phyloP scores from a whole-genome alignment of 2,888 invertebrate genomes.

The Onchidella celtica region DNA sequence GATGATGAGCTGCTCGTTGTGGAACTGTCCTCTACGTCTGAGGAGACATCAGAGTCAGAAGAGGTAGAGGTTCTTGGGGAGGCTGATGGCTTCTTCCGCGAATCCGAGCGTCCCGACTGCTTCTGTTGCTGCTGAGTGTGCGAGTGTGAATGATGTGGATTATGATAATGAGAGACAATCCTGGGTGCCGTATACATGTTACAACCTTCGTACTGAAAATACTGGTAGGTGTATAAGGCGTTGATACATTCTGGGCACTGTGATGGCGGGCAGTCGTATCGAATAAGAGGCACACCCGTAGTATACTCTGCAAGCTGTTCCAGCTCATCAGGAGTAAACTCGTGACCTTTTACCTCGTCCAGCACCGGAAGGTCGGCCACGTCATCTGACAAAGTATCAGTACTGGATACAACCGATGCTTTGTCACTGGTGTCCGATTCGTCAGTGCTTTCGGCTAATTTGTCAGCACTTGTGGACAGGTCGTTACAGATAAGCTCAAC shows the following conservation, averaged over 20 bases:
- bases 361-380: slow-evolving; percentile 53
- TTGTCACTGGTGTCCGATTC: slow-evolving; percentile 67
- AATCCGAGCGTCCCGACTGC: not conserved
- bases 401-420: slow-evolving; percentile 69
- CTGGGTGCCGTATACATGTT: not conserved
- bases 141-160: not conserved
- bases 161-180: not conserved
- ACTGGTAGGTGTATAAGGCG: slow-evolving; percentile 57
- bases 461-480: slow-evolving; percentile 55
- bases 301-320: slow-evolving; percentile 73
- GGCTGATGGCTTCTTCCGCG: slow-evolving; percentile 11
- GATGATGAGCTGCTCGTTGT: slow-evolving; percentile 28
- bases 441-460: slow-evolving; percentile 58
- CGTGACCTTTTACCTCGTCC: slow-evolving; percentile 35
- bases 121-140: slow-evolving; percentile 23
- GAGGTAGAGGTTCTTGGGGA: slow-evolving; percentile 9
- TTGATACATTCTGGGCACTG: slow-evolving; percentile 74
- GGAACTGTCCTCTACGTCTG: slow-evolving; percentile 43
- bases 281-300: slow-evolving; percentile 73
- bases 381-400: slow-evolving; percentile 70
- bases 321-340: slow-evolving; percentile 70
- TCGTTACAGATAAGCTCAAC: slow-evolving; percentile 78
- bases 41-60: slow-evolving; percentile 24
- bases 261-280: slow-evolving; percentile 72
- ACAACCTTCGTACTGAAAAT: slow-evolving; percentile 23